These are phyloP conservation scores for Panulirus ornatus DNA, from an alignment of 1,140 invertebrate species.

Conservation along the genomic window DNA sequence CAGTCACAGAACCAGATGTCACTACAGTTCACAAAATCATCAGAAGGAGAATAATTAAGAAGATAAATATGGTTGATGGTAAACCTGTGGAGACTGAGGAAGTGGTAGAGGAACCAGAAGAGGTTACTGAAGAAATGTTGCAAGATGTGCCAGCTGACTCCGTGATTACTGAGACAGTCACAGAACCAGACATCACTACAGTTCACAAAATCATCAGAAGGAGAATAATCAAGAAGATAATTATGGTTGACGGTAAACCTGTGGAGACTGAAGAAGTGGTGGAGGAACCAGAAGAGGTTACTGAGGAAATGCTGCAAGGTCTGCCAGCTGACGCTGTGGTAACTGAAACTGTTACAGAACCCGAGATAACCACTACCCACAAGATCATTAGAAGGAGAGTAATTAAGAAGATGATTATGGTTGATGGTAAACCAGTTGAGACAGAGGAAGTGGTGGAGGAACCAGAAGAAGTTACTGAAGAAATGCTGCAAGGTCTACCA, in stretches of 20 bases:
- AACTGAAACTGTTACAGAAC: constrained; percentile 39
- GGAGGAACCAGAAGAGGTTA: constrained; percentile 49
- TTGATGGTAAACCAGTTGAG: constrained; percentile 43
- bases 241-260: constrained; percentile 39
- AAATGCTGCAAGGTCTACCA: constrained; percentile 27
- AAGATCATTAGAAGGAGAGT: constrained; percentile 37
- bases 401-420: constrained; percentile 38
- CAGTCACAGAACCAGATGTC: constrained; percentile 46
- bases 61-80: constrained; percentile 44
- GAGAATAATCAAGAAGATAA: constrained; percentile 45
- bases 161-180: constrained; percentile 43
- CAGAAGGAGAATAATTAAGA: constrained; percentile 54
- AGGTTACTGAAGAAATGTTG: constrained; percentile 38
- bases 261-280: constrained; percentile 51
- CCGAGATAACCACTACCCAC: constrained; percentile 34
- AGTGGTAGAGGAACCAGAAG: constrained; percentile 49
- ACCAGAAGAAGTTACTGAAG: constrained; percentile 46
- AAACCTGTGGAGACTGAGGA: constrained; percentile 48
- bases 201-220: constrained; percentile 41
- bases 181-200: constrained; percentile 26
- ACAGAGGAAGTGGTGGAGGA: constrained; percentile 39
- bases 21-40: constrained; percentile 39
- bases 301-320: constrained; percentile 35
- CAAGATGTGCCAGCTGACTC: constrained; percentile 35
- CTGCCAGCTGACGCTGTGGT: constrained; percentile 31